Percentiles rank a stretch among this genome's conserved stretches.
phyloP scores from a whole-genome alignment of 2,113 vertebrate genomes.

The Eulemur rufifrons region DNA sequence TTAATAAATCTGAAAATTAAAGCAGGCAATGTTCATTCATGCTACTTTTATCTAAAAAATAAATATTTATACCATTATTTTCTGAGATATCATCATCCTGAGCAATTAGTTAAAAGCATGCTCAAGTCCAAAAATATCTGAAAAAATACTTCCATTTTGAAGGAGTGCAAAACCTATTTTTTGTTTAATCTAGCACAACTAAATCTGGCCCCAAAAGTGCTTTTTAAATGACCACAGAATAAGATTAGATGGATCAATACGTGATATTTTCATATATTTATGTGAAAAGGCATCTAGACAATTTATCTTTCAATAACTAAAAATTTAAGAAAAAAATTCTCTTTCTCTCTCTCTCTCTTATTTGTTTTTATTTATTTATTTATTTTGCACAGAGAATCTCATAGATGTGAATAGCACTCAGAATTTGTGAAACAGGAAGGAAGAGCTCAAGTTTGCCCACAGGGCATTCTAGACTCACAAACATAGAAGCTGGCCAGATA shows the following conservation, averaged over 20 bases:
- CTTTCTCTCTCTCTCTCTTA: no score
- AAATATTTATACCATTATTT: conserved; percentile 19
- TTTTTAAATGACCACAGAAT: background rate
- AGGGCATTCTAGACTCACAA: background rate
- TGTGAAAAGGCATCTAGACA: background rate
- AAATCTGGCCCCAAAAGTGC: background rate
- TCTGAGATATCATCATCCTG: background rate
- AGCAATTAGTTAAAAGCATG: background rate
- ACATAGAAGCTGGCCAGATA: background rate
- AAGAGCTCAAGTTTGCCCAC: background rate
- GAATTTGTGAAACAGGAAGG: background rate
- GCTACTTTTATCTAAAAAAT: conserved; percentile 13
- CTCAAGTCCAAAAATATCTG: background rate
- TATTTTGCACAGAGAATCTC: background rate
- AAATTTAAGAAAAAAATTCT: background rate
- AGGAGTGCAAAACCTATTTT: background rate
- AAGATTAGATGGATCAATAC: background rate
- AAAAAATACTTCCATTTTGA: background rate
- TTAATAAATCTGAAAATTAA: conserved; percentile 33
- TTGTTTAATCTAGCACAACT: background rate
- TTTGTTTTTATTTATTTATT: no score
- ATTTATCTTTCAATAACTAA: background rate
- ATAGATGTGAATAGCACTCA: background rate
- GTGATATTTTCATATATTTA: background rate
- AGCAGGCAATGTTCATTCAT: background rate